Base-by-base conservation (phyloP, 92 coral and sea anemone species). In the Micromussa lordhowensis region DNA sequence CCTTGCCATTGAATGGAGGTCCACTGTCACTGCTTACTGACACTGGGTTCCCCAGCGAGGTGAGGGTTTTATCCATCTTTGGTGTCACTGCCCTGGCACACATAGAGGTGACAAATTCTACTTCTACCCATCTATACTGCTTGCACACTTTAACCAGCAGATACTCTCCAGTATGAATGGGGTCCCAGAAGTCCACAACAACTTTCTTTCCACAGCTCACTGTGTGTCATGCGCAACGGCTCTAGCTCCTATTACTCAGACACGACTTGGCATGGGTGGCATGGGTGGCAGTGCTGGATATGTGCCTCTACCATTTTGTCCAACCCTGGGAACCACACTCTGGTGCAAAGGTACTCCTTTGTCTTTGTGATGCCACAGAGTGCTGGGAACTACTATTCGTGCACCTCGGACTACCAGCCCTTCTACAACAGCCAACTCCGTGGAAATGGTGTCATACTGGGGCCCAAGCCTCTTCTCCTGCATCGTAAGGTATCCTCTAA, bases 181-280 rank as follows among this genome's bases (percentile, higher is more conserved):
- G 93, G 30, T 87, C 82, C 89, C 81, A 86, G 54, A 87, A 79
- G 86, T 79, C 80, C 21, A 68, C 11, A n/a, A 80, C 72, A 28
- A 79, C 70, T 5, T 79, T n/a, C 86, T 79, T 79, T 15, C 68
- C 90, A 79, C 40, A 80, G 48, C 53, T 79, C 72, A 3, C 51
- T 12, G 28, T 82, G 75, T 5, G 90, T 58, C 79, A 85, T 78
- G 24, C 83, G 78, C 3, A 90, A 44, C 30, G 86, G 87, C 80
- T 77, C 84, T 26, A 59, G 36, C 93, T 19, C 38, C 38, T 36
- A 5, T 36, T 2, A 36, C 38, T 36, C 38, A 36, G 38, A 2
- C 38, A 36, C 38, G 2, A 10, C 13, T 53, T 53, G 13, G 57
- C 38, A 36, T 36, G 38, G 38, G 38, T 36, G 38, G 38, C 38